Conservation (phyloP, 2,888 invertebrate genomes). For the Chymomyza amoena region DNA sequence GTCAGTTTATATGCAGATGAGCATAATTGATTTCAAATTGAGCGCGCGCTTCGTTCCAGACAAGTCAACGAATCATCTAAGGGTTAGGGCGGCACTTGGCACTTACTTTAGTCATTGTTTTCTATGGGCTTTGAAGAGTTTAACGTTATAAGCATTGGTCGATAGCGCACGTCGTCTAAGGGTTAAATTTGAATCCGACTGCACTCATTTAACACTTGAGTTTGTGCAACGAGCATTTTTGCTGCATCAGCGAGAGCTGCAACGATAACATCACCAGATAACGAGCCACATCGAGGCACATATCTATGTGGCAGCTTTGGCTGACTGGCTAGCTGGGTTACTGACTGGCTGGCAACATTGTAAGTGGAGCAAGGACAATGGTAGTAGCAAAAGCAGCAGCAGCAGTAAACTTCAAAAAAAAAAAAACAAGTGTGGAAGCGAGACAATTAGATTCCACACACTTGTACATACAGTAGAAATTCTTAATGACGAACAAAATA, state of each 20-base stretch:
- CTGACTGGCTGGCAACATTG: conserved; percentile 18
- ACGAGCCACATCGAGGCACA: conserved; percentile 38
- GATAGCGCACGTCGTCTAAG: conserved; percentile 49
- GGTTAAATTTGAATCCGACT: neutral
- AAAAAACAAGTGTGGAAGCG: conserved; percentile 32
- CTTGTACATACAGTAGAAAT: conserved; percentile 9
- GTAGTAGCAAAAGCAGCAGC: conserved; percentile 32
- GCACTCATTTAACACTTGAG: neutral
- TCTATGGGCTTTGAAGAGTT: conserved; percentile 38
- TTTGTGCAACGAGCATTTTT: neutral
- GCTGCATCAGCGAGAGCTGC: conserved; percentile 31
- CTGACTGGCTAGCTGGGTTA: neutral
- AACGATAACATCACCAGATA: conserved; percentile 57
- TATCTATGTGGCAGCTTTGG: neutral
- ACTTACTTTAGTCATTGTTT: conserved; percentile 29
- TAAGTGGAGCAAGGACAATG: conserved; percentile 67
- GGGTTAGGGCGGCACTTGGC: neutral
- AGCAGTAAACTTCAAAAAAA: conserved; percentile 56
- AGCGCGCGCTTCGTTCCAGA: conserved; percentile 24
- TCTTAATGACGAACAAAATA: neutral
- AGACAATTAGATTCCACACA: conserved; percentile 25
- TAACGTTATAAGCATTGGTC: conserved; percentile 42
- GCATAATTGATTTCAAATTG: conserved; percentile 73
- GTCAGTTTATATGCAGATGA: conserved; percentile 74
- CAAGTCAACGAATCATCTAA: neutral